Percentiles rank a stretch among this genome's conserved stretches.
phyloP scores from a whole-genome alignment of 2,113 vertebrate species.

The Oryzias curvinotus region DNA sequence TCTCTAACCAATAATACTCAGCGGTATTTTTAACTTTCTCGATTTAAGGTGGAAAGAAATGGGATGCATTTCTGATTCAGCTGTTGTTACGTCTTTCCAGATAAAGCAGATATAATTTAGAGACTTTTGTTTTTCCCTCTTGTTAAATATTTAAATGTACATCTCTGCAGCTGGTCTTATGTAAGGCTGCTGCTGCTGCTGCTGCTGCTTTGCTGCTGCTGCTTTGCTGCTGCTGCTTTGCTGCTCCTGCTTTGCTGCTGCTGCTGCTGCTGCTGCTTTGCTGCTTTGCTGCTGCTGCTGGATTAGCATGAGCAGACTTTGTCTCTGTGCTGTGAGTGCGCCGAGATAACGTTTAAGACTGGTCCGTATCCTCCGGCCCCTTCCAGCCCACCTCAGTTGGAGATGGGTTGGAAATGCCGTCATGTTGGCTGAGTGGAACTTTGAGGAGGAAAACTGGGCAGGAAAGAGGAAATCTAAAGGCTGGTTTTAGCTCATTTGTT shows the following conservation, averaged over 20 bases:
- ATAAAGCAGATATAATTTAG: not conserved
- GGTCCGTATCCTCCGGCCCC: slow-evolving; percentile 6
- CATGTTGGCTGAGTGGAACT: not conserved
- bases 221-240: slow-evolving; percentile 28
- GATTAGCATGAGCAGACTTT: slow-evolving; percentile 30
- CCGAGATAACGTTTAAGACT: slow-evolving; percentile 33
- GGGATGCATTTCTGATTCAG: too few relatives aligned
- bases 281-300: slow-evolving; percentile 29
- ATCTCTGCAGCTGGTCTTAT: too few relatives aligned
- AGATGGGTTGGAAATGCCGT: slow-evolving; percentile 5
- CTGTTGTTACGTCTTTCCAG: too few relatives aligned
- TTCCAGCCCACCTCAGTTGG: slow-evolving; percentile 7
- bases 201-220: slow-evolving; percentile 28
- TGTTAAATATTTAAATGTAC: too few relatives aligned
- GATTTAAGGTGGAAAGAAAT: too few relatives aligned
- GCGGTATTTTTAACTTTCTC: too few relatives aligned
- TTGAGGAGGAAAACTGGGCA: not conserved
- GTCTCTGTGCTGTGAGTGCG: slow-evolving; percentile 17
- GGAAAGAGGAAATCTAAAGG: not conserved
- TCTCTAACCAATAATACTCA: too few relatives aligned
- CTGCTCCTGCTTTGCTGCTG: too few relatives aligned
- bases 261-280: slow-evolving; percentile 7
- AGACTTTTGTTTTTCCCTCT: slow-evolving; percentile 1
- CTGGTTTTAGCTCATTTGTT: too few relatives aligned
- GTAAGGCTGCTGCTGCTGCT: not conserved